A percentile compares a stretch with the other conserved stretches of the same genome.
Conservation (phyloP, 2,113 vertebrate genomes). For the Syrrhaptes paradoxus region DNA sequence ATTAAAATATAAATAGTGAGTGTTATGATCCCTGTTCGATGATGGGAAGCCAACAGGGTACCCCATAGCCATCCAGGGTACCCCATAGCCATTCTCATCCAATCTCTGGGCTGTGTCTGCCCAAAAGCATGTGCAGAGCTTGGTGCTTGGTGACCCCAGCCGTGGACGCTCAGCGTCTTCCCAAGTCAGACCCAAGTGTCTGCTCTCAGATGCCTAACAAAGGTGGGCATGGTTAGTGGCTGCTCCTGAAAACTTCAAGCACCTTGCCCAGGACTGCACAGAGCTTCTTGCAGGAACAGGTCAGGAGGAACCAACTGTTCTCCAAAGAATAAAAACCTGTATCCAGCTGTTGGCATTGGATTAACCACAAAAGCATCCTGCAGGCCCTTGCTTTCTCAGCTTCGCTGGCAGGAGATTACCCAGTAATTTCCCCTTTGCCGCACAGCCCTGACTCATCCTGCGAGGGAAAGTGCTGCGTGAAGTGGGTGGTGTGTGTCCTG, state of each 20-base stretch:
- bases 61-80: not conserved
- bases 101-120: not conserved
- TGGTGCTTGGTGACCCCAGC: not conserved
- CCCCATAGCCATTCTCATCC: not conserved
- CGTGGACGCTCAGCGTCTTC: not conserved
- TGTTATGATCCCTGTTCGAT: not conserved
- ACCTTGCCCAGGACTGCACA: not conserved
- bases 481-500: not conserved
- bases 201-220: not conserved
- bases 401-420: not conserved
- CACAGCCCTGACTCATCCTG: not conserved
- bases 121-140: not conserved
- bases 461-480: not conserved
- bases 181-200: not conserved
- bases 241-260: not conserved
- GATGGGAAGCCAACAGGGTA: not conserved
- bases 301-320: not conserved
- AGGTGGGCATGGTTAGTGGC: not conserved
- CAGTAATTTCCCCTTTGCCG: not conserved
- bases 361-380: not conserved
- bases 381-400: not conserved
- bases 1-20: not conserved
- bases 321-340: not conserved
- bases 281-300: not conserved
- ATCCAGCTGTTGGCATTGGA: not conserved